phyloP scores from a whole-genome alignment of 2,113 vertebrate genomes.

The Microcebus ravelobensis region DNA sequence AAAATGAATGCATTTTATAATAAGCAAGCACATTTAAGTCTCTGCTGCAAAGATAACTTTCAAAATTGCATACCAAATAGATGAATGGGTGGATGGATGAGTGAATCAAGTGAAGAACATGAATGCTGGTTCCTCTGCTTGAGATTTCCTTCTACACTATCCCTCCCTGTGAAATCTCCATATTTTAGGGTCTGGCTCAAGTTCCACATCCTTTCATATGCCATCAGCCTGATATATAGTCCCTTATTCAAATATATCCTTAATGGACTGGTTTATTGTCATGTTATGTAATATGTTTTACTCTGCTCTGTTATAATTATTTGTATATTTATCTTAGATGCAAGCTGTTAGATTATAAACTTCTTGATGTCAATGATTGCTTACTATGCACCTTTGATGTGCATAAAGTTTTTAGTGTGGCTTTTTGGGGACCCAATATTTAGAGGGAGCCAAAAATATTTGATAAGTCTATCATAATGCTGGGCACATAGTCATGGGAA shows the following conservation, averaged over 20 bases:
- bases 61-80: background rate
- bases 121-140: background rate
- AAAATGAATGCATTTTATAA: slow-evolving; percentile 13
- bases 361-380: no score
- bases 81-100: background rate
- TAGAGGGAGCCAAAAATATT: background rate
- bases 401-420: background rate
- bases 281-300: background rate
- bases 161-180: background rate
- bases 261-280: background rate
- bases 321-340: background rate
- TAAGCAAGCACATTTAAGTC: background rate
- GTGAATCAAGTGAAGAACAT: background rate
- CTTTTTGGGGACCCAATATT: background rate
- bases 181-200: background rate
- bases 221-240: background rate
- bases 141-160: slow-evolving; percentile 24
- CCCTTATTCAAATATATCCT: background rate
- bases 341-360: background rate
- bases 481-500: background rate
- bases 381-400: background rate
- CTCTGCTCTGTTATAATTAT: background rate
- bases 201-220: background rate
- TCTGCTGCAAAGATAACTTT: slow-evolving; percentile 36
- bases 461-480: background rate